Evolutionary conservation across 2,888 invertebrate genomes (phyloP).

Genomic region (Dryococelus australis): DNA sequence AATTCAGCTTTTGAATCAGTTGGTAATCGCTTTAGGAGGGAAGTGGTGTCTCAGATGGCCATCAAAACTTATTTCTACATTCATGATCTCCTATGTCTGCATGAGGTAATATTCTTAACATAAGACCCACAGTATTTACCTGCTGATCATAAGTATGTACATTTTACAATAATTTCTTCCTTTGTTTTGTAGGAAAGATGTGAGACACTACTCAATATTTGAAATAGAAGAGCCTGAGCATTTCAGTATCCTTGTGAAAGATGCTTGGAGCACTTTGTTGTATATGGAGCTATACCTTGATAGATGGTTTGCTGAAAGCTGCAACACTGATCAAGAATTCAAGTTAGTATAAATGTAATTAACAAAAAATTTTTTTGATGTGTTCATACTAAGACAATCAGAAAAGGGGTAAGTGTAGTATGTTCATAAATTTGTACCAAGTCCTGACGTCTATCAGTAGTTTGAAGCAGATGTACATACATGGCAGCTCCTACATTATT

Average conservation of each 20-base stretch:
- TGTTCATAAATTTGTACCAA: no score
- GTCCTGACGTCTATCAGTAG: no score
- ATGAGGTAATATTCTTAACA: constrained; percentile 56
- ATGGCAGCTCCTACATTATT: no score
- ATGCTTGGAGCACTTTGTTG: constrained; percentile 62
- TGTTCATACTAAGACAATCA: no score
- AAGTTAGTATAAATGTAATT: constrained; percentile 23
- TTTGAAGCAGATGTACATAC: no score
- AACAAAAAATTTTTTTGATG: no score
- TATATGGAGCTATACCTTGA: constrained; percentile 64
- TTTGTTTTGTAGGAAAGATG: constrained; percentile 59
- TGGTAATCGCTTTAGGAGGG: constrained; percentile 64
- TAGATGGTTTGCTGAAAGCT: constrained; percentile 40
- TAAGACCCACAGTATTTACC: neutral
- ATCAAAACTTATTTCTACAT: constrained; percentile 64
- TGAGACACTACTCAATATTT: constrained; percentile 61
- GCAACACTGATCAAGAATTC: neutral
- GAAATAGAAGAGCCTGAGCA: constrained; percentile 52
- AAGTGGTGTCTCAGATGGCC: constrained; percentile 75
- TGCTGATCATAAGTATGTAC: neutral
- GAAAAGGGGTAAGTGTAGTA: no score
- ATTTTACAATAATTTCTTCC: neutral
- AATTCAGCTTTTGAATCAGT: constrained; percentile 67
- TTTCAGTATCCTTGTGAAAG: constrained; percentile 51
- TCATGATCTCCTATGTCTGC: constrained; percentile 67